Evolutionary conservation across 1,140 invertebrate species (phyloP), one percentile per base, ranked within the genome.

Genomic region (Laodelphax striatellus): DNA sequence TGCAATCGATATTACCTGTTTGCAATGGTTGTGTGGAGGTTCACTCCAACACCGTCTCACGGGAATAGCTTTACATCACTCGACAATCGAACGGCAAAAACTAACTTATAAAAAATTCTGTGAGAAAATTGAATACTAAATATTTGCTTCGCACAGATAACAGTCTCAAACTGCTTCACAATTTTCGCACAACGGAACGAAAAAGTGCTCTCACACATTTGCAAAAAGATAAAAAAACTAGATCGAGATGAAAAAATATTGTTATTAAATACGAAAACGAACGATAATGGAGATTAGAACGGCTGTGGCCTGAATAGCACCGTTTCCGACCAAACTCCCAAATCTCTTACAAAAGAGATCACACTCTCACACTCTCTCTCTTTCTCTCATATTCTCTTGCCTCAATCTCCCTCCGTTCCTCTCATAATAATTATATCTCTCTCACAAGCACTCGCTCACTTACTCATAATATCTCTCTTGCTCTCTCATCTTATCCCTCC

Each of bases 141-240:
- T 50, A 50, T 50, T 50, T 50, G 46, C 46, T 22, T 10, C 2
- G 3, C 16, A 19, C 5, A 50, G 46, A 50, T 50, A 50, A 50
- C 6, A 50, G 16, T 5, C 46, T 17, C 21, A 5, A 50, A 22
- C 46, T 17, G 21, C 46, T 22, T 50, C 16, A 17, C 2, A 50
- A 50, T 50, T 46, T 50, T 50, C 46, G 46, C 46, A 50, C 21
- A 50, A 50, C 46, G 46, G 46, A 50, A 50, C 16, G 46, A 50
- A 50, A 50, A 44, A 50, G 16, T 50, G 46, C 46, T 50, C 46
- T 50, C 46, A 38, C 34, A 38, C 34, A 11, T 38, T 38, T 50
- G 21, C 46, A 22, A 50, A 50, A 22, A 19, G 46, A 19, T 50
- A 50, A 50, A 50, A 50, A 50, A 50, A 50, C 46, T 50, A 50